phyloP scores from a whole-genome alignment of 2,888 invertebrate genomes.

The Hyppa rectilinea region DNA sequence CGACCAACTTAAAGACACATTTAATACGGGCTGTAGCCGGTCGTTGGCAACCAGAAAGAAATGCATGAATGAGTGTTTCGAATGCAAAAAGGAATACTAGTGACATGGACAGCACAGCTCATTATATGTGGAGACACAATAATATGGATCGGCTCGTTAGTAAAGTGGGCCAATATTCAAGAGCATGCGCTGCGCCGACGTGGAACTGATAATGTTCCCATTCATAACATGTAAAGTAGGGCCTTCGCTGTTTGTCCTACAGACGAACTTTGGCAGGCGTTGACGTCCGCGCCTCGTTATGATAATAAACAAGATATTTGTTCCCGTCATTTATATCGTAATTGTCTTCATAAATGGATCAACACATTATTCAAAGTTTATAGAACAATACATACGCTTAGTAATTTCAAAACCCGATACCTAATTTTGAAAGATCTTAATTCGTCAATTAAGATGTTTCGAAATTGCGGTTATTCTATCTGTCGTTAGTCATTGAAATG shows the following conservation, averaged over 20 bases:
- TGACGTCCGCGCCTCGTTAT: neutral
- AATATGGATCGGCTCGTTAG: neutral
- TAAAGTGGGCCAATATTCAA: conserved; percentile 11
- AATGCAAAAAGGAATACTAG: neutral
- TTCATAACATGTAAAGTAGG: conserved; percentile 12
- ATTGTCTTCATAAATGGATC: neutral
- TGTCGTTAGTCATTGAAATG: too few species aligned
- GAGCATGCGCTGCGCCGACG: neutral
- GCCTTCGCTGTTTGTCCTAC: conserved; percentile 3
- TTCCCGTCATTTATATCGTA: too few species aligned
- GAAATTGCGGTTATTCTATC: neutral
- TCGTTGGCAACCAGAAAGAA: neutral
- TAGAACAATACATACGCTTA: neutral
- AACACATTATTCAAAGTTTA: neutral
- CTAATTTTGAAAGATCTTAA: neutral
- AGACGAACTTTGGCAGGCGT: neutral
- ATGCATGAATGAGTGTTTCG: neutral
- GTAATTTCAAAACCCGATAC: neutral
- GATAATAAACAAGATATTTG: neutral
- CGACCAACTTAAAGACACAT: neutral
- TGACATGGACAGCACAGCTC: neutral
- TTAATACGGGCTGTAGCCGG: neutral
- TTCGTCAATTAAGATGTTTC: too few species aligned
- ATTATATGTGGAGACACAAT: neutral
- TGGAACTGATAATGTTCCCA: neutral